A percentile compares a stretch with the other conserved stretches of the same genome.
These are phyloP conservation scores for Atta cephalotes DNA, from an alignment of 1,140 invertebrate genomes.

Conservation along the genomic window DNA sequence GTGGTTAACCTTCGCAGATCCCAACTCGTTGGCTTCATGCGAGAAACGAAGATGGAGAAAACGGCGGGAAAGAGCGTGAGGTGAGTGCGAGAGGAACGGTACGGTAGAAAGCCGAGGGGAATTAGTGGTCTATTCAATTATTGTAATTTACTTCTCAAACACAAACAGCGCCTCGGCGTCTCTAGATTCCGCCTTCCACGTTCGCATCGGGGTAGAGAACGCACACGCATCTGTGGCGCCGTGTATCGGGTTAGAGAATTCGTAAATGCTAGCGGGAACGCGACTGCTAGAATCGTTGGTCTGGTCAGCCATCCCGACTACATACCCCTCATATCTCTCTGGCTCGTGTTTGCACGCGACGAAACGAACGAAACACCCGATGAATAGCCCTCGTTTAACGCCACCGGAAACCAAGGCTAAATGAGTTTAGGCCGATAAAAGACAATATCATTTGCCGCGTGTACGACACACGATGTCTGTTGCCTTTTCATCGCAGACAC, in stretches of 20 bases:
- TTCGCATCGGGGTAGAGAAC: not conserved
- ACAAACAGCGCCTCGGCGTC: conserved; percentile 79
- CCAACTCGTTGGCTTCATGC: conserved; percentile 28
- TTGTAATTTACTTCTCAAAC: conserved; percentile 86
- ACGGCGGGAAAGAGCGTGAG: conserved; percentile 53
- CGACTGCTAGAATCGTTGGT: not conserved
- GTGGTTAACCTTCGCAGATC: conserved; percentile 65
- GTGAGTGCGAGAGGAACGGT: conserved; percentile 2
- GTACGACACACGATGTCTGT: conserved; percentile 6
- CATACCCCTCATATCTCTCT: not conserved
- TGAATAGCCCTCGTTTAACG: conserved; percentile 76
- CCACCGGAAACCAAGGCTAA: conserved; percentile 58
- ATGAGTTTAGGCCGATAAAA: conserved; percentile 66
- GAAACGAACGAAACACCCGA: conserved; percentile 44
- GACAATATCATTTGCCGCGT: conserved; percentile 52
- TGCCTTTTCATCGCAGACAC: conserved; percentile 29
- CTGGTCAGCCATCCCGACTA: conserved; percentile 5
- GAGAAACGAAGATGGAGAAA: conserved; percentile 43
- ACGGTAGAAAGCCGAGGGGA: conserved; percentile 72
- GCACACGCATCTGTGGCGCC: conserved; percentile 11
- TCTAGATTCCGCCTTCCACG: conserved; percentile 39
- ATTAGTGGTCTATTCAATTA: conserved; percentile 86
- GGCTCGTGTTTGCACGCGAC: conserved; percentile 60
- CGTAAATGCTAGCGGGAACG: conserved; percentile 19
- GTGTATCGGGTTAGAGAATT: conserved; percentile 37